Evolutionary conservation across 1,140 invertebrate species (phyloP).

Genomic region (Ptiloglossa arizonensis): DNA sequence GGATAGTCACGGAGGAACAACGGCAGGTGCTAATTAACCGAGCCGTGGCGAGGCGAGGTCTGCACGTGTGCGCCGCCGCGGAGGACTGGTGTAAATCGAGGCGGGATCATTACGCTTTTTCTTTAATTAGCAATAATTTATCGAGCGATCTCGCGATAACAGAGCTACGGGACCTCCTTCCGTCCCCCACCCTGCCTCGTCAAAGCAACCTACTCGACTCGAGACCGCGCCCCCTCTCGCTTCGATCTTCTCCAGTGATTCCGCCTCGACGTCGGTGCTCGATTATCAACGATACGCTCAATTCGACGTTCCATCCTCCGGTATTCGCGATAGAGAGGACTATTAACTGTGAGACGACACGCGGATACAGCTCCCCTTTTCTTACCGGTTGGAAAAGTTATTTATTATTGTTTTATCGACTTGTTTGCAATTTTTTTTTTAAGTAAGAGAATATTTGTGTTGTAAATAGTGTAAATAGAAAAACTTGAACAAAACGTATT

Average conservation of each 20-base stretch:
- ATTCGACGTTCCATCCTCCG: neutral
- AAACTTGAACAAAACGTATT: too few relatives aligned
- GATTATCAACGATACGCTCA: neutral
- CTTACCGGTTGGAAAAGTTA: too few relatives aligned
- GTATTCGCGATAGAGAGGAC: neutral
- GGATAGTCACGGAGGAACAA: slow-evolving; percentile 17
- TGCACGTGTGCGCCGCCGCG: slow-evolving; percentile 9
- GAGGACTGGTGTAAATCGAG: slow-evolving; percentile 61
- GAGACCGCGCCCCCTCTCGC: neutral
- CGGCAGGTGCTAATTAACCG: slow-evolving; percentile 70
- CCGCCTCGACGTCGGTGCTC: neutral
- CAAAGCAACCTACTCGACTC: slow-evolving; percentile 2
- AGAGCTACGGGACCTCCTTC: slow-evolving; percentile 5
- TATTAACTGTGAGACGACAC: too few relatives aligned
- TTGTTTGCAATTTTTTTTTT: too few relatives aligned
- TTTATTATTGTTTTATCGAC: too few relatives aligned
- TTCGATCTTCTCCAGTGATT: neutral
- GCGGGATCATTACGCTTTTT: slow-evolving; percentile 70
- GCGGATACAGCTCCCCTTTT: too few relatives aligned
- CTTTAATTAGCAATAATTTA: slow-evolving; percentile 75
- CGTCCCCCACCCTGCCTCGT: neutral
- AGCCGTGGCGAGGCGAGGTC: slow-evolving; percentile 55
- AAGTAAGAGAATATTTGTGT: too few relatives aligned
- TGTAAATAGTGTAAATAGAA: too few relatives aligned
- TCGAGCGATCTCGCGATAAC: slow-evolving; percentile 59